Percentiles rank a stretch among this genome's conserved stretches.
Conservation (phyloP, 2,888 invertebrate genomes). For the Drosophila multiciliata region DNA sequence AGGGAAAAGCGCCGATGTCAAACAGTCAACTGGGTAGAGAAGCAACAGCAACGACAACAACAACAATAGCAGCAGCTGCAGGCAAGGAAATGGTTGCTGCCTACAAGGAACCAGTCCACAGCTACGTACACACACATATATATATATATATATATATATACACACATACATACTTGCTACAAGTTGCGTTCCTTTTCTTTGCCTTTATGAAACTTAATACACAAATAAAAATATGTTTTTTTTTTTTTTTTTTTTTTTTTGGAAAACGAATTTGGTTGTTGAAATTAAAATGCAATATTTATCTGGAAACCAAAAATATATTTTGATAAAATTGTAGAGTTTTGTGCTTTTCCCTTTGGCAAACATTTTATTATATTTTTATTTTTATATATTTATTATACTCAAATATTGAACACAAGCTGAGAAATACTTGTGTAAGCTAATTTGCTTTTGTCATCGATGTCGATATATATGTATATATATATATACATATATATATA, state of each 20-base stretch:
- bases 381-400: too few species aligned
- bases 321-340: background rate
- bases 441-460: conserved; percentile 9
- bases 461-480: background rate
- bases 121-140: background rate
- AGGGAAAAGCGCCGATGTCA: conserved; percentile 37
- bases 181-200: background rate
- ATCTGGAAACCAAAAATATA: background rate
- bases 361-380: too few species aligned
- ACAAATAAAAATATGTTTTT: background rate
- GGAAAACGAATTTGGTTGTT: background rate
- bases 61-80: conserved; percentile 12
- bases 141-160: background rate
- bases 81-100: conserved; percentile 15
- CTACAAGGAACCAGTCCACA: conserved; percentile 5
- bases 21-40: conserved; percentile 49
- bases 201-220: background rate
- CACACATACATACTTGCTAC: background rate
- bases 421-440: conserved; percentile 1
- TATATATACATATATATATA: background rate
- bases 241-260: background rate
- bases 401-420: background rate
- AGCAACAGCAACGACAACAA: conserved; percentile 18
- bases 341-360: too few species aligned
- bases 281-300: background rate